Evolutionary conservation across 2,113 vertebrate genomes (phyloP).

Genomic region (Istiophorus platypterus): DNA sequence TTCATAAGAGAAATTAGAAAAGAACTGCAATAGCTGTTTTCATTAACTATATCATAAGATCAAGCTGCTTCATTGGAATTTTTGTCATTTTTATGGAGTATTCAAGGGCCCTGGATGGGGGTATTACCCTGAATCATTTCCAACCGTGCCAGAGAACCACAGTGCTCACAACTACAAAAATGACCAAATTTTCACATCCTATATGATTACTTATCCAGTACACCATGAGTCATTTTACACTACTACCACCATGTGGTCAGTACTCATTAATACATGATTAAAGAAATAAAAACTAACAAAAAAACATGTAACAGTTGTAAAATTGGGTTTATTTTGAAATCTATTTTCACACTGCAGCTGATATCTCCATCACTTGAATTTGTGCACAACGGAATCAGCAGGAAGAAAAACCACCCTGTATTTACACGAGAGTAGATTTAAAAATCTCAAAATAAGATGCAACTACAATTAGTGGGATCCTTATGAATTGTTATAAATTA

Average conservation of each 20-base stretch:
- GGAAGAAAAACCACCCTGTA: conserved; percentile 68
- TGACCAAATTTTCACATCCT: not conserved
- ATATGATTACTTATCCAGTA: not conserved
- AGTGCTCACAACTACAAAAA: not conserved
- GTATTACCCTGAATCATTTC: not conserved
- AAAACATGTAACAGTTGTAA: not conserved
- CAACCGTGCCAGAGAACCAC: not conserved
- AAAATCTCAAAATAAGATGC: conserved; percentile 9
- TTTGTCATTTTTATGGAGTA: not conserved
- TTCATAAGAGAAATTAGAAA: not conserved
- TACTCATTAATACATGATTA: conserved; percentile 1
- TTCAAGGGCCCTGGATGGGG: not conserved
- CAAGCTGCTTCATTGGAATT: not conserved
- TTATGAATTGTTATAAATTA: conserved; percentile 11
- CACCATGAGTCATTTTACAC: conserved; percentile 17
- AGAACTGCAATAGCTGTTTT: conserved; percentile 1
- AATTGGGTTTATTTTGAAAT: conserved; percentile 51
- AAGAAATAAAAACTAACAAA: not conserved
- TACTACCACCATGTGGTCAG: conserved; percentile 70
- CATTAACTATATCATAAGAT: not conserved
- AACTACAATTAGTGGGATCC: not conserved
- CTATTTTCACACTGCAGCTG: conserved; percentile 70
- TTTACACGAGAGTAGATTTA: conserved; percentile 75
- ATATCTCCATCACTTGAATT: conserved; percentile 82
- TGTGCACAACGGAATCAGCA: conserved; percentile 58